Evolutionary conservation across 2,113 vertebrate species (phyloP).

Genomic region (Nothoprocta perdicaria): DNA sequence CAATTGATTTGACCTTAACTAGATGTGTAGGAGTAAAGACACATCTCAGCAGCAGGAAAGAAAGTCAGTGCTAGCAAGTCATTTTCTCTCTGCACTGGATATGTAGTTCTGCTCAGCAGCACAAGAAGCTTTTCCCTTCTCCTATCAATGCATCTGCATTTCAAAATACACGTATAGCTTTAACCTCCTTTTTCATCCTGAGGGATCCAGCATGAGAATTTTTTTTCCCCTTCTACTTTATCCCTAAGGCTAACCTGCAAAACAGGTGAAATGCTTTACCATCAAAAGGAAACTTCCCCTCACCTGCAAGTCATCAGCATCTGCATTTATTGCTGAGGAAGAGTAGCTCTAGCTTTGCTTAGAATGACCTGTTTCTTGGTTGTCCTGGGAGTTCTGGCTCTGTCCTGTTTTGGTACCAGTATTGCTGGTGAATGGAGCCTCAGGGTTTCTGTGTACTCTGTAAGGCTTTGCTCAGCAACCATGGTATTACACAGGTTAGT

Average conservation of each 20-base stretch:
- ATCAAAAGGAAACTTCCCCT: background rate
- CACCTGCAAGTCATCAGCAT: background rate
- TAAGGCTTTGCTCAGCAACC: background rate
- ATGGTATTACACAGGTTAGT: background rate
- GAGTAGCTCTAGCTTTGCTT: rapidly evolving
- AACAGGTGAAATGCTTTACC: background rate
- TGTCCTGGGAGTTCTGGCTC: background rate
- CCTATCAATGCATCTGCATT: background rate
- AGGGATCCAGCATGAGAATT: background rate
- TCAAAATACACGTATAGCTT: background rate
- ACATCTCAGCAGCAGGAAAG: background rate
- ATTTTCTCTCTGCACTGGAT: background rate
- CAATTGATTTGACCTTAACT: background rate
- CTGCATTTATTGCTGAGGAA: background rate
- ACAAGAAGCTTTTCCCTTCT: background rate
- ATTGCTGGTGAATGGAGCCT: background rate
- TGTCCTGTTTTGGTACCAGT: rapidly evolving
- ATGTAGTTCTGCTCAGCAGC: background rate
- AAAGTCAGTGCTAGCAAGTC: background rate
- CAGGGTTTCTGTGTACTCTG: background rate
- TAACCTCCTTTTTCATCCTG: background rate
- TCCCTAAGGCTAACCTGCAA: background rate
- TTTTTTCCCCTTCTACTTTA: background rate
- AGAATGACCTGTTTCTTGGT: background rate
- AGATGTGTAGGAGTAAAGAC: background rate